These are phyloP conservation scores for Hydrotaea cyrtoneurina DNA, from an alignment of 2,888 invertebrate species.

Conservation along the genomic window DNA sequence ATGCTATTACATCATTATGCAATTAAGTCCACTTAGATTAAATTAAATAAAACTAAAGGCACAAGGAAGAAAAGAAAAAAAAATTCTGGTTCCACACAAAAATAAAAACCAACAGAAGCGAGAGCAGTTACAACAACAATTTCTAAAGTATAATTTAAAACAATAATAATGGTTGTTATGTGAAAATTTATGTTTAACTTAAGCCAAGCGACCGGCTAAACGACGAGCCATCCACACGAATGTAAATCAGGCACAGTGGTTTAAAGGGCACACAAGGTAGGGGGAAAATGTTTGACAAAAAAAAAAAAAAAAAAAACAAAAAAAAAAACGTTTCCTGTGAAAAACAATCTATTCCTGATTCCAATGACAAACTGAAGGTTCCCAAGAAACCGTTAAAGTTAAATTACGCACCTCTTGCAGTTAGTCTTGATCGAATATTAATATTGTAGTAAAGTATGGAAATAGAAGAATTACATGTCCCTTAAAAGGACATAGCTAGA, in stretches of 20 bases:
- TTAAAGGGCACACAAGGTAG: neutral
- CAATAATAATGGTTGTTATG: neutral
- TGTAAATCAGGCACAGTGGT: neutral
- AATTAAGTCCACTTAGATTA: slow-evolving; percentile 62
- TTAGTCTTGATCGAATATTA: too few species aligned
- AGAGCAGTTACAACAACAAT: slow-evolving; percentile 3
- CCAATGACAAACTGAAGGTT: too few species aligned
- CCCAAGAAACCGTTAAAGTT: too few species aligned
- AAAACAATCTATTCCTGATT: too few species aligned
- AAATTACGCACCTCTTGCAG: too few species aligned
- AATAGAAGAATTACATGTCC: too few species aligned
- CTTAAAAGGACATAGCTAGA: too few species aligned
- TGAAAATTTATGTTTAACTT: slow-evolving; percentile 14
- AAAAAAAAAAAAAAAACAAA: too few species aligned
- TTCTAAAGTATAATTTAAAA: slow-evolving; percentile 14
- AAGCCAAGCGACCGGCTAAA: neutral
- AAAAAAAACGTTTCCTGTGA: too few species aligned
- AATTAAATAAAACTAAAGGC: neutral
- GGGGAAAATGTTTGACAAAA: neutral
- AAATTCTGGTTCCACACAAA: too few species aligned
- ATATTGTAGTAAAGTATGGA: too few species aligned
- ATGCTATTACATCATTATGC: slow-evolving; percentile 72
- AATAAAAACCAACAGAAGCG: neutral
- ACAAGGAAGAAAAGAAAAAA: too few species aligned
- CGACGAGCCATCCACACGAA: neutral